phyloP scores from a whole-genome alignment of 2,797 vertebrate genomes.

The Presbytis comata region DNA sequence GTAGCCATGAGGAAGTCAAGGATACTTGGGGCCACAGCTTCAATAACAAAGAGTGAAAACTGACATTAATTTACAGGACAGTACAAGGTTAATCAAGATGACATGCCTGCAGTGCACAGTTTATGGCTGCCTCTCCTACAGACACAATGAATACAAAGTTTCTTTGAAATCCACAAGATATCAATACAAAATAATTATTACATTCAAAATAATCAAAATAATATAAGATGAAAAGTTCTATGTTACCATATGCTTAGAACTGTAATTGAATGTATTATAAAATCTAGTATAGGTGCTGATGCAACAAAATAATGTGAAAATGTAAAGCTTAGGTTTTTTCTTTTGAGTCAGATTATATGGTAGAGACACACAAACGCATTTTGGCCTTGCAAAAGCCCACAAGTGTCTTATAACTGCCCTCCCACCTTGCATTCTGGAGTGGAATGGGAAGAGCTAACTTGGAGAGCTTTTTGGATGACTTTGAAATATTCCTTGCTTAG shows the following conservation, averaged over 20 bases:
- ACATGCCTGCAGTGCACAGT: neutral
- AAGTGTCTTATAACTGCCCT: neutral
- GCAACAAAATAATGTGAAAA: neutral
- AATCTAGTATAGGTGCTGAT: neutral
- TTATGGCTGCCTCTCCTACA: neutral
- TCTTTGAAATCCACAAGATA: neutral
- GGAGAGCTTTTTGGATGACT: constrained; percentile 10
- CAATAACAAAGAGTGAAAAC: neutral
- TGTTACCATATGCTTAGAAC: constrained; percentile 18
- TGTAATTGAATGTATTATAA: neutral
- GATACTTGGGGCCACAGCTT: neutral
- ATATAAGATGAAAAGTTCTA: neutral
- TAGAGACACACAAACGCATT: neutral
- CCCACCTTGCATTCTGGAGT: neutral
- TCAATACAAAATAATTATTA: neutral
- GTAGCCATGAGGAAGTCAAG: neutral
- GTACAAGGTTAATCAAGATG: neutral
- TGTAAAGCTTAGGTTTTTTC: neutral
- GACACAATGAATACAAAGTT: neutral
- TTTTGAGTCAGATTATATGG: neutral
- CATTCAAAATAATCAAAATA: constrained; percentile 32
- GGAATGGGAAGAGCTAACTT: neutral
- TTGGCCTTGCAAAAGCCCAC: neutral
- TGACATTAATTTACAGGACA: neutral
- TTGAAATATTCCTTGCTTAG: constrained; percentile 30